A percentile compares a stretch with the other conserved stretches of the same genome.
phyloP scores from a whole-genome alignment of 37 sponge, comb jelly and placozoan genomes.

The Bolinopsis microptera region DNA sequence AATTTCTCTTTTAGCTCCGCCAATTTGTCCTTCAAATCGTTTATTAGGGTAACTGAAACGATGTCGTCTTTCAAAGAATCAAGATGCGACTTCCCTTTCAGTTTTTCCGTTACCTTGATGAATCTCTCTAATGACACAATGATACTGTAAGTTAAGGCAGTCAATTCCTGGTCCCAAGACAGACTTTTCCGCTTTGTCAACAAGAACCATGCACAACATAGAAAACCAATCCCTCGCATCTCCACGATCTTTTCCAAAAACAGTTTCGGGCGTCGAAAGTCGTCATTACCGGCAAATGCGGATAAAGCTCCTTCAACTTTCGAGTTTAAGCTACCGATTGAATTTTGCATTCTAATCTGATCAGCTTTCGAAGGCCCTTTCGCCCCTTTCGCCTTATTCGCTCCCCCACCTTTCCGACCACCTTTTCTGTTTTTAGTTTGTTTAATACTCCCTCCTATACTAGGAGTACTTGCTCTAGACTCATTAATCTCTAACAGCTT shows the following conservation, averaged over 20 bases:
- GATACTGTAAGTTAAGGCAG: conserved; percentile 36
- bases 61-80: conserved; percentile 46
- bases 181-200: conserved; percentile 2
- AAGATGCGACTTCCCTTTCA: conserved; percentile 58
- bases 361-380: conserved; percentile 31
- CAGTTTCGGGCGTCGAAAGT: neutral
- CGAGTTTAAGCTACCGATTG: conserved; percentile 6
- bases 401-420: conserved; percentile 11
- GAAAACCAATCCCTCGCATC: conserved; percentile 19
- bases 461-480: conserved; percentile 53
- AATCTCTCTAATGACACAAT: conserved; percentile 48
- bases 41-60: conserved; percentile 1
- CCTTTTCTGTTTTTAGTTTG: conserved; percentile 1
- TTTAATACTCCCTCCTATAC: neutral
- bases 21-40: conserved; percentile 8
- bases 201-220: conserved; percentile 64
- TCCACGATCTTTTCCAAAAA: conserved; percentile 20
- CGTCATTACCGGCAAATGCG: neutral
- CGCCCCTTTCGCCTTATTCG: neutral
- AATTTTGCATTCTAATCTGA: conserved; percentile 59
- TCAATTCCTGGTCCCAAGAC: conserved; percentile 11
- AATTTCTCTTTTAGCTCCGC: conserved; percentile 32
- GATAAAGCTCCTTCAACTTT: conserved; percentile 2
- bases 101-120: neutral
- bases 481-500: conserved; percentile 26